Conservation (phyloP, 2,888 invertebrate genomes). For the Gonocerus acuteangulatus region DNA sequence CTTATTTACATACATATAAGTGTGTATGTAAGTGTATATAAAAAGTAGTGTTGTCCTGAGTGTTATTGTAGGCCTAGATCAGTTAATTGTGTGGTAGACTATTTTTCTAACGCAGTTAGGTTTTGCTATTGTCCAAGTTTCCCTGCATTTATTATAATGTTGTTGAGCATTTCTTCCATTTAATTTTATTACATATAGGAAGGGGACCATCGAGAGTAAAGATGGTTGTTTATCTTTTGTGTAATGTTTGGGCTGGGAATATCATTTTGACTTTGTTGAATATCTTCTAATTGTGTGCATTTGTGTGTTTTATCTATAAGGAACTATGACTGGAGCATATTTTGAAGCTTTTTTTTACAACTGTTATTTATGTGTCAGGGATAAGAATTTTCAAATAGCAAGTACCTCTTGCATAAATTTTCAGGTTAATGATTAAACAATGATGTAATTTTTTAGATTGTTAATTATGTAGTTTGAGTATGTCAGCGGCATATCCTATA, state of each 20-base stretch:
- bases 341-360: constrained; percentile 3
- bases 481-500: constrained; percentile 41
- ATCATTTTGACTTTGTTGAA: constrained; percentile 17
- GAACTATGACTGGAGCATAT: constrained; percentile 1
- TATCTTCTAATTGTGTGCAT: constrained; percentile 10
- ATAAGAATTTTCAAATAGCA: background rate
- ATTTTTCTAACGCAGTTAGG: constrained; percentile 37
- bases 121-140: constrained; percentile 32
- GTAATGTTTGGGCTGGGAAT: constrained; percentile 16
- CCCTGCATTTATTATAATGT: constrained; percentile 21
- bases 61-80: constrained; percentile 35
- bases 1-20: background rate
- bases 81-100: constrained; percentile 37
- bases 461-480: constrained; percentile 29
- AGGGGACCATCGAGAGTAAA: constrained; percentile 28
- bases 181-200: constrained; percentile 26
- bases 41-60: constrained; percentile 28
- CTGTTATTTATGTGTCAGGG: constrained; percentile 8
- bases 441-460: constrained; percentile 37
- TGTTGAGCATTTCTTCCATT: constrained; percentile 26
- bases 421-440: constrained; percentile 35
- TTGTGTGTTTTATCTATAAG: constrained; percentile 11
- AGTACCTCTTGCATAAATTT: constrained; percentile 11
- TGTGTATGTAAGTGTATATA: background rate
- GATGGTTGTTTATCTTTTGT: constrained; percentile 26